These are phyloP conservation scores for Muraenolepis orangiensis DNA, from an alignment of 2,797 vertebrate species.

Conservation along the genomic window DNA sequence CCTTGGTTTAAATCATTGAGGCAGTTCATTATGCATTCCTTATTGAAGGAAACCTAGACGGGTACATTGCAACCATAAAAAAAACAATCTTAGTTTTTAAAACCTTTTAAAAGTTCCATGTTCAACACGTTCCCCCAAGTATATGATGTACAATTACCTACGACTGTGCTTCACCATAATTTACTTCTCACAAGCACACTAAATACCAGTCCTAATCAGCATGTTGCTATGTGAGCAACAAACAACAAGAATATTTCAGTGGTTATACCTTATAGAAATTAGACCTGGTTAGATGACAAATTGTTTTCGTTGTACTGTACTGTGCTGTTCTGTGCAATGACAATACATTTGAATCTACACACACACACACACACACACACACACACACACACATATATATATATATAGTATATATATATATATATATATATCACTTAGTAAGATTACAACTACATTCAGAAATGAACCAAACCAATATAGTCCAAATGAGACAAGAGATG, in stretches of 20 bases:
- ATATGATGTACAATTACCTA: neutral
- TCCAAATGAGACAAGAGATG: constrained; percentile 46
- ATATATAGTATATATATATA: neutral
- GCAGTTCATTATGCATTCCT: constrained; percentile 11
- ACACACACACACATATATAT: neutral
- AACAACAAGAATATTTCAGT: neutral
- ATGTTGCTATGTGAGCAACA: neutral
- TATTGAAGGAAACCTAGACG: constrained; percentile 1
- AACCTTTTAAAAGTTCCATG: neutral
- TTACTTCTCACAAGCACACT: neutral
- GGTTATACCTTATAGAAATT: too few relatives aligned
- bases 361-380: neutral
- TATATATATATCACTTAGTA: constrained; percentile 26
- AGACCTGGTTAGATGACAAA: too few relatives aligned
- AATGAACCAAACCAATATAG: constrained; percentile 42
- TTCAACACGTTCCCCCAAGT: neutral
- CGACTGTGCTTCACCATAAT: neutral
- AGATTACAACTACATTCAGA: constrained; percentile 37
- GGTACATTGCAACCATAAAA: neutral
- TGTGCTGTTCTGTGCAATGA: too few relatives aligned
- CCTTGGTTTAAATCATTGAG: neutral
- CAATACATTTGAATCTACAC: neutral
- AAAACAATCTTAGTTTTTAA: neutral
- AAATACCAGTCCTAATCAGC: neutral
- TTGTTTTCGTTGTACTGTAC: too few relatives aligned